These are phyloP conservation scores for Monopis laevigella DNA, from an alignment of 2,888 invertebrate genomes.

Conservation along the genomic window DNA sequence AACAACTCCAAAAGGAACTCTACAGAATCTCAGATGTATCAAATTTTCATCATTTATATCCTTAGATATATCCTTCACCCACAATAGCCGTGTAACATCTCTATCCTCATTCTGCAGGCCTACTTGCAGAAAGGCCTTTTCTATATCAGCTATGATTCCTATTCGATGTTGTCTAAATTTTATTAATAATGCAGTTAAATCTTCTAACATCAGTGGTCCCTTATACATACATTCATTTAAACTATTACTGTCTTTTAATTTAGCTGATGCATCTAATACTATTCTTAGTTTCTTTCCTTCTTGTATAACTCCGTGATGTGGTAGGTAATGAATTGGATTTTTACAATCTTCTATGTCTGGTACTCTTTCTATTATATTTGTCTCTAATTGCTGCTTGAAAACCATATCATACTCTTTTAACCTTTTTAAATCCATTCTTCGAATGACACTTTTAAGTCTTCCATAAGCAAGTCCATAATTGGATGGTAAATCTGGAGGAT, in stretches of 20 bases:
- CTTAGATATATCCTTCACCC: constrained; percentile 16
- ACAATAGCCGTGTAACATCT: constrained; percentile 22
- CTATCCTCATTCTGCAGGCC: constrained; percentile 18
- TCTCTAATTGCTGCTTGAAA: constrained; percentile 12
- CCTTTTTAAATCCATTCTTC: constrained; percentile 10
- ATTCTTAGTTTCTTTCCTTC: constrained; percentile 15
- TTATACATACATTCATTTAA: constrained; percentile 22
- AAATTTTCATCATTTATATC: neutral
- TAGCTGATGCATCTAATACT: constrained; percentile 21
- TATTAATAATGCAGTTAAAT: constrained; percentile 21
- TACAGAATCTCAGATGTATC: constrained; percentile 16
- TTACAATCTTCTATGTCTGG: neutral
- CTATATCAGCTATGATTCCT: constrained; percentile 22
- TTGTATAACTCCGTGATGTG: constrained; percentile 17
- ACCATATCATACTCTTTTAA: constrained; percentile 13
- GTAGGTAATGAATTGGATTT: constrained; percentile 18
- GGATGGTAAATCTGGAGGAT: constrained; percentile 16
- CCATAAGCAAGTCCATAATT: constrained; percentile 19
- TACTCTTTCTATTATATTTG: constrained; percentile 12
- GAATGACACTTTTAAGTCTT: constrained; percentile 15
- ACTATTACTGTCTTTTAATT: constrained; percentile 18
- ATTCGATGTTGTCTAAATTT: constrained; percentile 20
- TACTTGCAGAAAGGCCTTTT: constrained; percentile 24
- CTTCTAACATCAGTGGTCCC: constrained; percentile 22
- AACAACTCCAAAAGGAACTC: constrained; percentile 19